Conservation (phyloP, 1,140 invertebrate species). For the Drosophila ananassae region DNA sequence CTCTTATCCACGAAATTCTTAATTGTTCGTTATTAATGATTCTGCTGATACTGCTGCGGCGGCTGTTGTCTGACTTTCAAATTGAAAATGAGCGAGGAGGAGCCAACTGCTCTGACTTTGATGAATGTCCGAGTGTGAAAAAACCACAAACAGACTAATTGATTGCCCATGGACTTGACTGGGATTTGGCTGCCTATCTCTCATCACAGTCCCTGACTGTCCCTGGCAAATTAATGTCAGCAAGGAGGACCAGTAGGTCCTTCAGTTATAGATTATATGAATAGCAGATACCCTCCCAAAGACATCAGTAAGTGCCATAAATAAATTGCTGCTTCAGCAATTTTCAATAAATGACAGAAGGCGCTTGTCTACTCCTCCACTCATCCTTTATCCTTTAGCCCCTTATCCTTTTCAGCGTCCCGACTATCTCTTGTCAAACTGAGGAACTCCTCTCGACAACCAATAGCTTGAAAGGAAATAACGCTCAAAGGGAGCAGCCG, state of each 20-base stretch:
- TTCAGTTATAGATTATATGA: background rate
- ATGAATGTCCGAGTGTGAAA: constrained; percentile 65
- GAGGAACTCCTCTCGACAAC: constrained; percentile 46
- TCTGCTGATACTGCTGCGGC: constrained; percentile 31
- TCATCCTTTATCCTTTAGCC: background rate
- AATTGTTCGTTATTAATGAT: constrained; percentile 77
- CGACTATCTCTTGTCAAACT: constrained; percentile 32
- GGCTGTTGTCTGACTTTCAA: constrained; percentile 55
- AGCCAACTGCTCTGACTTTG: constrained; percentile 48
- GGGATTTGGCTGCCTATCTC: constrained; percentile 15
- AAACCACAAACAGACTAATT: constrained; percentile 60
- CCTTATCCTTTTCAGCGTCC: background rate
- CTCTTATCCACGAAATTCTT: constrained; percentile 64
- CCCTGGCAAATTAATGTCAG: constrained; percentile 55
- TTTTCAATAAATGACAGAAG: constrained; percentile 64
- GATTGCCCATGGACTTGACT: constrained; percentile 55
- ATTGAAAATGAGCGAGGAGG: constrained; percentile 58
- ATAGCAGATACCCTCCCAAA: background rate
- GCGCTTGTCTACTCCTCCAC: background rate
- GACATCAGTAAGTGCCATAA: constrained; percentile 51
- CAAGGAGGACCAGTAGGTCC: constrained; percentile 8
- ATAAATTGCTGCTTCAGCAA: constrained; percentile 68
- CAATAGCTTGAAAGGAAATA: constrained; percentile 43
- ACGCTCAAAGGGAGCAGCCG: background rate
- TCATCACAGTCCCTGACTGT: constrained; percentile 12